Conservation (phyloP, 2,113 vertebrate species). For the Eurypyga helias region DNA sequence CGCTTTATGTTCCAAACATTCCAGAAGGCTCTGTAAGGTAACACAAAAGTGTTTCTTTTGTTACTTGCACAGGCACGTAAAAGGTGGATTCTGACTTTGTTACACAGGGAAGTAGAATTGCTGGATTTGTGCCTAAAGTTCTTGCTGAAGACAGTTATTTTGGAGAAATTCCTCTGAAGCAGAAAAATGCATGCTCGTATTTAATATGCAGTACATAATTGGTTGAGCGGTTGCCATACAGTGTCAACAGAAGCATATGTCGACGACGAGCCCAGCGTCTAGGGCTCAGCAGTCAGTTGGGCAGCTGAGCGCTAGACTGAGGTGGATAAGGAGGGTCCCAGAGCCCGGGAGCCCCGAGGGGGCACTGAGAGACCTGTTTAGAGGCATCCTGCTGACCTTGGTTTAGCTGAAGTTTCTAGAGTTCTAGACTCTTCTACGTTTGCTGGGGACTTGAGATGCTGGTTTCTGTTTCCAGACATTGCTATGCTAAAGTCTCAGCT, state of each 20-base stretch:
- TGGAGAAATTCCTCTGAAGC: not conserved
- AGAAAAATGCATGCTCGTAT: not conserved
- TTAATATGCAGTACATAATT: rapidly evolving
- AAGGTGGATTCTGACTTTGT: not conserved
- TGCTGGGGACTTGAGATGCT: not conserved
- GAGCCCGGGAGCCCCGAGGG: no score
- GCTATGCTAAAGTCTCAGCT: not conserved
- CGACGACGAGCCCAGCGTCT: no score
- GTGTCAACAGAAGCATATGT: not conserved
- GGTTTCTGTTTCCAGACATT: not conserved
- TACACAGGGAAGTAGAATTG: not conserved
- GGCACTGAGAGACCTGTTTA: no score
- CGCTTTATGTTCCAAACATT: constrained; percentile 91
- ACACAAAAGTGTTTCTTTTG: not conserved
- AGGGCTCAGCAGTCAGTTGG: no score
- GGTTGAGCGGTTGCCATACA: not conserved
- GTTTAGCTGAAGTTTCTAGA: not conserved
- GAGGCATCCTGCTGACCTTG: not conserved
- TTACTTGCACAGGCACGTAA: not conserved
- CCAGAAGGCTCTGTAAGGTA: constrained; percentile 95
- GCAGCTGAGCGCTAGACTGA: no score
- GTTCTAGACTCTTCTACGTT: not conserved
- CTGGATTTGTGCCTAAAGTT: not conserved
- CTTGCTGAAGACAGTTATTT: not conserved
- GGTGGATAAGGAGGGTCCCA: no score